A percentile compares a stretch with the other conserved stretches of the same genome.
Evolutionary conservation across 2,888 invertebrate genomes (phyloP).

Genomic region (Epicampocera succincta): DNA sequence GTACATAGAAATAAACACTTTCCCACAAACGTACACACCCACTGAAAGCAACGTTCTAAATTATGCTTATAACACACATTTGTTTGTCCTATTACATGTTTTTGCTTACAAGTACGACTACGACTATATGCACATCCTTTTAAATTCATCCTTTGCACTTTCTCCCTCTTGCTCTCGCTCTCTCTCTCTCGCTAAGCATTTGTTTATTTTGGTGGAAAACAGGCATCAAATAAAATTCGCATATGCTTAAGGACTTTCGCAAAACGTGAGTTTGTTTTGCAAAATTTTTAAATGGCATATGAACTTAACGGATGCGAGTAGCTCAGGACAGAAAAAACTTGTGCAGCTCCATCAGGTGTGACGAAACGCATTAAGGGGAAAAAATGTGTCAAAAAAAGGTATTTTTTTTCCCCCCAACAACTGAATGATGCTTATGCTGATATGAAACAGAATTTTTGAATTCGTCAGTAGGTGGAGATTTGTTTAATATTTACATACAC

Average conservation of each 20-base stretch:
- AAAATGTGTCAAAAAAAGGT: no score
- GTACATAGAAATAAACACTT: conserved; percentile 3
- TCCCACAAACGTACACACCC: not conserved
- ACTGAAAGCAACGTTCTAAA: not conserved
- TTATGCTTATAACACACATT: not conserved
- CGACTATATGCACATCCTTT: conserved; percentile 7
- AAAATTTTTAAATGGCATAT: not conserved
- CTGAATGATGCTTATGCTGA: no score
- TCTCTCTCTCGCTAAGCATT: not conserved
- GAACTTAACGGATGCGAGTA: not conserved
- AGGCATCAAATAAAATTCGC: not conserved
- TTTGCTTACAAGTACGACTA: conserved; percentile 4
- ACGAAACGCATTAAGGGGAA: no score
- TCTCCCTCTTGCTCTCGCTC: not conserved
- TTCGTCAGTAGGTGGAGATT: no score
- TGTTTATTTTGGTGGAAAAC: conserved; percentile 18
- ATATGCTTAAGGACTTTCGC: not conserved
- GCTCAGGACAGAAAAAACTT: not conserved
- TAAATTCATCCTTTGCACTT: not conserved
- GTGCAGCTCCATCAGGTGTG: not conserved
- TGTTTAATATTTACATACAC: no score
- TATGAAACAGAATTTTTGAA: no score
- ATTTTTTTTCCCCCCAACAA: no score
- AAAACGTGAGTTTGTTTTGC: conserved; percentile 5
- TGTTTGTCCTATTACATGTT: conserved; percentile 8